Evolutionary conservation across 2,888 invertebrate genomes (phyloP), one percentile per base, ranked within the genome.

Genomic region (Oligia fasciuncula): DNA sequence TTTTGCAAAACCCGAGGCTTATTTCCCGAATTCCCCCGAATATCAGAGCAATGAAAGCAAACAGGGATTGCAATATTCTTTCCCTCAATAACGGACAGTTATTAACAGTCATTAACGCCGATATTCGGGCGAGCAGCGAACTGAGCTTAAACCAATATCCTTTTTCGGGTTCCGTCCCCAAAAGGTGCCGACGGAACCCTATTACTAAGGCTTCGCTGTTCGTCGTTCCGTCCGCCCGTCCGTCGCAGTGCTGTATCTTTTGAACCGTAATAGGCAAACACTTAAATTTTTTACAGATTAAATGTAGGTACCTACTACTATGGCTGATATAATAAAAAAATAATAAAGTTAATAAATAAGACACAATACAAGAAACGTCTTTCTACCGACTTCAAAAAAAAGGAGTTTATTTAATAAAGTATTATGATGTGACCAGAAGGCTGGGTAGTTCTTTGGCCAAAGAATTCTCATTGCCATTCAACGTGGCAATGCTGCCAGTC

Each of bases 11-110:
- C 35, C 66, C 49, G 57, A n/a, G 35, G 67, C 46, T 78, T 71
- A 65, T 65, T 65, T 68, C 77, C 67, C n/a, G 43, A 17, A 67
- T 62, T 62, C 29, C 65, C 51, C 9, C 72, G 40, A 76, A 75
- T 80, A 77, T 77, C 60, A 62, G 85, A 72, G 65, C 54, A 74
- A 78, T 79, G 57, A 80, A 86, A 80, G 79, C 77, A 73, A 87
- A 85, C 76, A 72, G n/a, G 70, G 60, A 75, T 87, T 54, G 81
- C 77, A 85, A 87, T 87, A 77, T 88, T 78, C 83, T 78, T 81
- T 74, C 46, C 66, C 82, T 76, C 72, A 76, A 87, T 87, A 88
- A 78, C 86, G 57, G 66, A 71, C 76, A 80, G 80, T 77, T 83
- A 85, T 85, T 83, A 85, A 71, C 75, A 70, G 75, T 71, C 80